Evolutionary conservation across 2,888 invertebrate genomes (phyloP).

Genomic region (Drosophila mercatorum): DNA sequence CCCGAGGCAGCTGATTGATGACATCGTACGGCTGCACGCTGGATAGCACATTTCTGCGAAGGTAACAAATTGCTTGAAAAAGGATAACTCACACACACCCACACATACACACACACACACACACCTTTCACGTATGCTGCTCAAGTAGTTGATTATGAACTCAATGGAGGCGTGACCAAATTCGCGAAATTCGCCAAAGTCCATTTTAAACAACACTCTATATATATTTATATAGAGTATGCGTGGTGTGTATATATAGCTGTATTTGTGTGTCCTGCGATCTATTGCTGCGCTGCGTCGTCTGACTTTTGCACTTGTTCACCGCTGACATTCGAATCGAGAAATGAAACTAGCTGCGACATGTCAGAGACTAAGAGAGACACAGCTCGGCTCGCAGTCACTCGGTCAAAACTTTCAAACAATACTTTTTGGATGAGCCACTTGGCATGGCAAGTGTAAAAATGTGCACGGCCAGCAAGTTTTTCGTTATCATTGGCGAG

Average conservation of each 20-base stretch:
- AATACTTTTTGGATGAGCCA: constrained; percentile 42
- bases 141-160: constrained; percentile 95
- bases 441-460: constrained; percentile 60
- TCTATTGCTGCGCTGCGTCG: constrained; percentile 33
- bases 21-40: constrained; percentile 61
- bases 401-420: constrained; percentile 54
- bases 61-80: constrained; percentile 32
- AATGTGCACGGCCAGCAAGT: constrained; percentile 76
- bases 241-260: neutral
- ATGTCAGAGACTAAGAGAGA: constrained; percentile 47
- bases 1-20: constrained; percentile 63
- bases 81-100: constrained; percentile 10
- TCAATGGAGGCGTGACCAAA: constrained; percentile 95
- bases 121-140: constrained; percentile 92
- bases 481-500: constrained; percentile 69
- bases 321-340: constrained; percentile 75
- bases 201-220: constrained; percentile 86
- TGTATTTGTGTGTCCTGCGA: constrained; percentile 33
- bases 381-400: constrained; percentile 38
- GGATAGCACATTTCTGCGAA: constrained; percentile 70
- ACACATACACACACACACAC: constrained; percentile 31
- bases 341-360: constrained; percentile 61
- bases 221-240: neutral
- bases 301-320: constrained; percentile 63
- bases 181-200: constrained; percentile 90